Conservation (phyloP, 2,888 invertebrate species). For the Chloroclysta siterata region DNA sequence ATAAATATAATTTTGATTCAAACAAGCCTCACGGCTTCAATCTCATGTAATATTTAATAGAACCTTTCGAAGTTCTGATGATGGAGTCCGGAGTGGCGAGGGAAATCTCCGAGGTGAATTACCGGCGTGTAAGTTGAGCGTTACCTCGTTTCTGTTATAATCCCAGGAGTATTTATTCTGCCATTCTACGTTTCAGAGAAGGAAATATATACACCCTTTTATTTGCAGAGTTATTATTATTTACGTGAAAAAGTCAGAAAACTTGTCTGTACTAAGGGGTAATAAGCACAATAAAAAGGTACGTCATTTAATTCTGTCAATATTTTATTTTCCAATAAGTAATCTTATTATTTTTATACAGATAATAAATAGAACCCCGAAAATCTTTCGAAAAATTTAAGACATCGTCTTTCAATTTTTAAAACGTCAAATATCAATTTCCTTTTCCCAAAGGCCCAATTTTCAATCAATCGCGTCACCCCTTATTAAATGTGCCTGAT, state of each 20-base stretch:
- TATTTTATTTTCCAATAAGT: background rate
- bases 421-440: conserved; percentile 32
- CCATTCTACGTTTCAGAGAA: background rate
- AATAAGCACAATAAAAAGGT: no score
- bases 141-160: conserved; percentile 28
- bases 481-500: conserved; percentile 32
- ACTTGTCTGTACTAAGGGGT: no score
- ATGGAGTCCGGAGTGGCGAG: conserved; percentile 62
- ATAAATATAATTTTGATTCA: no score
- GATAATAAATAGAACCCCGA: background rate
- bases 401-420: conserved; percentile 17
- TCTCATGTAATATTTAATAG: conserved; percentile 14
- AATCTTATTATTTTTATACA: background rate
- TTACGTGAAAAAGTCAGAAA: background rate
- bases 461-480: conserved; percentile 31
- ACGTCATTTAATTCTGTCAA: background rate
- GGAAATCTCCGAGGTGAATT: conserved; percentile 64
- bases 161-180: conserved; percentile 15
- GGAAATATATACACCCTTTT: background rate
- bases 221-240: background rate
- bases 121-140: conserved; percentile 47
- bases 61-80: conserved; percentile 45
- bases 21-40: background rate
- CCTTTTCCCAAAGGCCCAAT: conserved; percentile 26
- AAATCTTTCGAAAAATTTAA: conserved; percentile 12